phyloP scores from a whole-genome alignment of 2,113 vertebrate species.

The Lamprologus speciosus region DNA sequence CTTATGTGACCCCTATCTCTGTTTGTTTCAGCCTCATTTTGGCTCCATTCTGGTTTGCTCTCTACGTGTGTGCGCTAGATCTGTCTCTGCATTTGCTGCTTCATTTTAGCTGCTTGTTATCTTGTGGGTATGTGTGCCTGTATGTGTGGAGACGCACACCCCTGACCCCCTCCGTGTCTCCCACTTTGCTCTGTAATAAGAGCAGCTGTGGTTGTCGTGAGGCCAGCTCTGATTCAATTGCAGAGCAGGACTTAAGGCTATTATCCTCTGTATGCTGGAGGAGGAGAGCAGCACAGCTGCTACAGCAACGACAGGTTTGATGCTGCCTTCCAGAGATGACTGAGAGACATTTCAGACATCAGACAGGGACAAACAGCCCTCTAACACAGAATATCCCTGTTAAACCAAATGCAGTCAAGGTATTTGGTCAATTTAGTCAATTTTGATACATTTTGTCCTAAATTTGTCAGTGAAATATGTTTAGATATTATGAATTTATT shows the following conservation, averaged over 20 bases:
- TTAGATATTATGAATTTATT: neutral
- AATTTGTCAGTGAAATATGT: neutral
- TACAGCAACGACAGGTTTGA: neutral
- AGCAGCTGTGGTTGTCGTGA: slow-evolving; percentile 67
- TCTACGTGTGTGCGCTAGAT: neutral
- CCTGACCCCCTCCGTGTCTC: slow-evolving; percentile 4
- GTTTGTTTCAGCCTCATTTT: slow-evolving; percentile 11
- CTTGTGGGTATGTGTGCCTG: neutral
- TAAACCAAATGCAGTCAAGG: neutral
- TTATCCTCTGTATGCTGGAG: slow-evolving; percentile 43
- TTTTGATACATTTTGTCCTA: neutral
- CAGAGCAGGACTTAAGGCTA: slow-evolving; percentile 52
- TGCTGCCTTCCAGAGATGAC: neutral
- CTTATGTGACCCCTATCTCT: slow-evolving; percentile 5
- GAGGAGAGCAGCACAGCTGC: slow-evolving; percentile 54
- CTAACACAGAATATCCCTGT: neutral
- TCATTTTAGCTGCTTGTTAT: slow-evolving; percentile 15
- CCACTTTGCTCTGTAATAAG: slow-evolving; percentile 56
- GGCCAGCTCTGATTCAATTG: slow-evolving; percentile 65
- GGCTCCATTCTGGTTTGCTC: neutral
- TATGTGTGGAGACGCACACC: neutral
- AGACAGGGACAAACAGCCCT: neutral
- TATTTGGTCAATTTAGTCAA: neutral
- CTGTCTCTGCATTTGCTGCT: neutral
- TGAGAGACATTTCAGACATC: neutral